Percentiles rank a stretch among this genome's conserved stretches.
Evolutionary conservation across 2,888 invertebrate genomes (phyloP).

Genomic region (Ypsolopha sequella): DNA sequence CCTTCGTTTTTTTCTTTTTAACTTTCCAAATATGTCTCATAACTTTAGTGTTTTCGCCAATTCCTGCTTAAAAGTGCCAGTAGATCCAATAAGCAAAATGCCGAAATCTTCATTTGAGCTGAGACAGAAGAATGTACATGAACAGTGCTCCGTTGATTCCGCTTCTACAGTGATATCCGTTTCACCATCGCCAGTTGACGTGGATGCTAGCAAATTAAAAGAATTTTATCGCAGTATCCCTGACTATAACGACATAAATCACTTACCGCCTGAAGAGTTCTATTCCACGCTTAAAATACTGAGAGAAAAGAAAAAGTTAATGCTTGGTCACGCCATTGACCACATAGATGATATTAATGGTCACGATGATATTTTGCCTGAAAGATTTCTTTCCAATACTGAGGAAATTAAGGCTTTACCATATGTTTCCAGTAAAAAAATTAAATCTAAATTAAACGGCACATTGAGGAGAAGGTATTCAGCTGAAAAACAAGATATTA

Average conservation of each 20-base stretch:
- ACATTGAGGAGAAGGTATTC: constrained; percentile 20
- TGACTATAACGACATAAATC: constrained; percentile 82
- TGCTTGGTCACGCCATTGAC: constrained; percentile 45
- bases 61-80: constrained; percentile 78
- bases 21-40: constrained; percentile 45
- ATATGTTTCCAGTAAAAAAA: neutral
- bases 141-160: constrained; percentile 49
- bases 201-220: constrained; percentile 72
- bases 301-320: constrained; percentile 73
- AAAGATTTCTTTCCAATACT: constrained; percentile 12
- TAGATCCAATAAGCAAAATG: constrained; percentile 79
- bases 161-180: constrained; percentile 33
- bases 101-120: constrained; percentile 80
- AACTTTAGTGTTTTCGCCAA: constrained; percentile 75
- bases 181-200: constrained; percentile 28
- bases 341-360: constrained; percentile 27
- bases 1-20: neutral
- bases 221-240: constrained; percentile 85
- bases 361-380: too few species aligned
- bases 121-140: constrained; percentile 37
- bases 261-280: constrained; percentile 81
- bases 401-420: constrained; percentile 13
- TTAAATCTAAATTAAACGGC: constrained; percentile 14
- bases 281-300: constrained; percentile 77
- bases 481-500: constrained; percentile 15